These are phyloP conservation scores for Clistopyga incitator DNA, from an alignment of 2,888 invertebrate species.

Conservation along the genomic window DNA sequence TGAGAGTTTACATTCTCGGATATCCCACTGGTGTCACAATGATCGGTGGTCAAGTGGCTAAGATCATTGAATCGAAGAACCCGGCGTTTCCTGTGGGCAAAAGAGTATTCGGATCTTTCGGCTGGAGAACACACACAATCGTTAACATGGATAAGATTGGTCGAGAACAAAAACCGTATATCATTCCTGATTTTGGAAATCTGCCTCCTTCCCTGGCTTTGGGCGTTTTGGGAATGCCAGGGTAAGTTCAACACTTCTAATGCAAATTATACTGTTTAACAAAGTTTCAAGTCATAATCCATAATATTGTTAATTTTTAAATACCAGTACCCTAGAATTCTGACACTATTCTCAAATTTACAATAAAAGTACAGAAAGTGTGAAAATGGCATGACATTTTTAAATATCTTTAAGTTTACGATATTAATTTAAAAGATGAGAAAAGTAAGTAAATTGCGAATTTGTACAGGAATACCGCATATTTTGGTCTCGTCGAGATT, in stretches of 20 bases:
- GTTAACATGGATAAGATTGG: constrained; percentile 75
- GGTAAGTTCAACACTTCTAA: constrained; percentile 84
- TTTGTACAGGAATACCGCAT: constrained; percentile 88
- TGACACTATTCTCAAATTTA: too few species aligned
- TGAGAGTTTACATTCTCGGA: constrained; percentile 87
- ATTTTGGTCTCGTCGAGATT: constrained; percentile 90
- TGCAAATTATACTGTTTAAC: neutral
- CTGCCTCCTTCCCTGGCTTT: constrained; percentile 88
- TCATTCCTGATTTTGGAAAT: constrained; percentile 87
- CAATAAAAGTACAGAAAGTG: too few species aligned
- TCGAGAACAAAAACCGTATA: constrained; percentile 73
- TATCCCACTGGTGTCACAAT: constrained; percentile 87
- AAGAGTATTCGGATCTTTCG: constrained; percentile 87
- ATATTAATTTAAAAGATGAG: too few species aligned
- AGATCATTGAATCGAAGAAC: constrained; percentile 89
- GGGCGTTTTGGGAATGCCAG: constrained; percentile 90
- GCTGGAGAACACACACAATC: constrained; percentile 89
- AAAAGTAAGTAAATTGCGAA: too few species aligned
- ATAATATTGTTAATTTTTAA: too few species aligned
- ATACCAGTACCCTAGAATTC: too few species aligned
- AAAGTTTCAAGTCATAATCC: too few species aligned
- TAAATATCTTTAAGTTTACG: too few species aligned
- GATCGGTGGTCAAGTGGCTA: constrained; percentile 90
- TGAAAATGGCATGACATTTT: too few species aligned
- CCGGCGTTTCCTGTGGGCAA: constrained; percentile 88